A percentile compares a stretch with the other conserved stretches of the same genome.
phyloP scores from a whole-genome alignment of 92 coral and sea anemone species.

The Actinernus sp. region DNA sequence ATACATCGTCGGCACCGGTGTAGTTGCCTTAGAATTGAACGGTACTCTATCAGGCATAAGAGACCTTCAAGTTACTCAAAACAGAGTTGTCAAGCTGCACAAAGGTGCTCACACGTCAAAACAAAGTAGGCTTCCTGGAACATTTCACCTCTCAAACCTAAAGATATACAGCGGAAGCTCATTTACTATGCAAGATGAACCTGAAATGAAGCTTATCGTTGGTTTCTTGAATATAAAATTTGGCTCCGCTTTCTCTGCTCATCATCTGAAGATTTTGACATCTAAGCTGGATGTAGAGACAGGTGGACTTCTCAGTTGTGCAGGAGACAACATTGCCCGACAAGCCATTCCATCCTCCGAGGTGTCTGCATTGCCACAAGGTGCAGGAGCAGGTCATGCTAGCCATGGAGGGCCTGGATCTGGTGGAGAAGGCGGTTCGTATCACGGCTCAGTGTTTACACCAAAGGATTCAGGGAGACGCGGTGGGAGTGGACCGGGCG shows the following conservation, averaged over 20 bases:
- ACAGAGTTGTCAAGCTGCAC: slow-evolving; percentile 58
- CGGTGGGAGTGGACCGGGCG: slow-evolving; percentile 78
- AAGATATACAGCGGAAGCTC: slow-evolving; percentile 90
- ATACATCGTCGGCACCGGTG: slow-evolving; percentile 87
- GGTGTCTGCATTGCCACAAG: slow-evolving; percentile 65
- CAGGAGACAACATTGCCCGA: slow-evolving; percentile 80
- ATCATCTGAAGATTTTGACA: slow-evolving; percentile 63
- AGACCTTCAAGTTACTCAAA: slow-evolving; percentile 82
- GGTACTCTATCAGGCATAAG: slow-evolving; percentile 74
- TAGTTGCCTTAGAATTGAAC: slow-evolving; percentile 80
- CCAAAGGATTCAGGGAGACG: slow-evolving; percentile 88
- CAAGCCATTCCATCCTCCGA: slow-evolving; percentile 61
- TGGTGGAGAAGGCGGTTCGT: slow-evolving; percentile 64
- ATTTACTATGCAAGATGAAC: slow-evolving; percentile 73
- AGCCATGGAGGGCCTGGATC: slow-evolving; percentile 89
- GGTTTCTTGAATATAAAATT: slow-evolving; percentile 84
- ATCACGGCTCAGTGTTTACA: slow-evolving; percentile 82
- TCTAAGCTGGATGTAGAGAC: slow-evolving; percentile 91
- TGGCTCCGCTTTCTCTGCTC: slow-evolving; percentile 79
- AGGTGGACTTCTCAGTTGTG: slow-evolving; percentile 88
- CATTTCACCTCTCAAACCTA: slow-evolving; percentile 72
- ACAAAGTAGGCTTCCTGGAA: slow-evolving; percentile 49
- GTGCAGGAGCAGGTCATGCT: slow-evolving; percentile 98
- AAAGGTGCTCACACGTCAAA: slow-evolving; percentile 63
- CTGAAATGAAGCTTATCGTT: slow-evolving; percentile 68